Conservation (phyloP, 37 sponge, comb jelly and placozoan species). For the Ianthella basta region DNA sequence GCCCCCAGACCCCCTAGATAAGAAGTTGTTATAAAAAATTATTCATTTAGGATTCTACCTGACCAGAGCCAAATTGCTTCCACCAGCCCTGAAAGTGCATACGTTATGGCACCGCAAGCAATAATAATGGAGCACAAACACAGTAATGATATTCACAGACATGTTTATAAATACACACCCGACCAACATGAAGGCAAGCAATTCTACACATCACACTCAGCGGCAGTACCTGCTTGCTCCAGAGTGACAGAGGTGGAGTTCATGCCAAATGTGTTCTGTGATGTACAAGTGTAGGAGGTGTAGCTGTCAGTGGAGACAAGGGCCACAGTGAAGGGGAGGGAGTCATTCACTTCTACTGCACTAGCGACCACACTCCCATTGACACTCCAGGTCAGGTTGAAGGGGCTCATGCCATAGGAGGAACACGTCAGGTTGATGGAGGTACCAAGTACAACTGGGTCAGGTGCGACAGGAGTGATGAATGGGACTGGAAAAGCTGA, state of each 20-base stretch:
- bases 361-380: not conserved
- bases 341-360: not conserved
- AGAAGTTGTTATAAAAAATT: too few relatives aligned
- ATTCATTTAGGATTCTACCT: too few relatives aligned
- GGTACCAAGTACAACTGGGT: constrained; percentile 14
- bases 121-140: too few relatives aligned
- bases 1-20: too few relatives aligned
- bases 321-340: not conserved
- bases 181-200: too few relatives aligned
- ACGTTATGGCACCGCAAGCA: too few relatives aligned
- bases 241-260: constrained; percentile 19
- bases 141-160: too few relatives aligned
- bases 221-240: not conserved
- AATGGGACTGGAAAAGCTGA: not conserved
- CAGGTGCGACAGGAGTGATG: constrained; percentile 8
- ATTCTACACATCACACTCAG: too few relatives aligned
- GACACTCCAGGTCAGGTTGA: constrained; percentile 22
- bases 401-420: constrained; percentile 20
- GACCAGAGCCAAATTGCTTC: too few relatives aligned
- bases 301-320: not conserved
- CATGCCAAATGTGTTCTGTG: not conserved
- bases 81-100: too few relatives aligned
- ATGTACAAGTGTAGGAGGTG: constrained; percentile 21
- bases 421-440: constrained; percentile 16
- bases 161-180: too few relatives aligned